Conservation (phyloP, 1,140 invertebrate genomes). For the Dreissena polymorpha region DNA sequence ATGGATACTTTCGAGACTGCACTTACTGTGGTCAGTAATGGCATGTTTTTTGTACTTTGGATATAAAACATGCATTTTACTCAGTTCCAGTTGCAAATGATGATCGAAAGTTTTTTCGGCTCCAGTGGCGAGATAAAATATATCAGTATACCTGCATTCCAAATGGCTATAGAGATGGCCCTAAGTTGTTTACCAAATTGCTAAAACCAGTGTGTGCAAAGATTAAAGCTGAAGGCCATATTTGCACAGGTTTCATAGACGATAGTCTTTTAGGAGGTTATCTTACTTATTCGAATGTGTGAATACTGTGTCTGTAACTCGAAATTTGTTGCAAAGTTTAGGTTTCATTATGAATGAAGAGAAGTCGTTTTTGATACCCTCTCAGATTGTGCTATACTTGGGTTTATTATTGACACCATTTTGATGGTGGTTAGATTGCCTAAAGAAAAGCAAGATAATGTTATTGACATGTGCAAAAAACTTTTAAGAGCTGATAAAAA, state of each 20-base stretch:
- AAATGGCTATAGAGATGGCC: conserved; percentile 20
- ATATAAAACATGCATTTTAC: conserved; percentile 19
- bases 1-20: conserved; percentile 25
- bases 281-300: conserved; percentile 19
- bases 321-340: not conserved
- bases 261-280: conserved; percentile 27
- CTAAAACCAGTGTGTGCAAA: conserved; percentile 35
- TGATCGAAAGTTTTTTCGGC: not conserved
- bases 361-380: conserved; percentile 49
- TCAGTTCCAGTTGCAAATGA: conserved; percentile 8
- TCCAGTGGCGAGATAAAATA: not conserved
- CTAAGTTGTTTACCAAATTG: conserved; percentile 39
- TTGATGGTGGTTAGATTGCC: conserved; percentile 41
- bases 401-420: conserved; percentile 45
- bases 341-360: conserved; percentile 49
- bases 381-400: conserved; percentile 31
- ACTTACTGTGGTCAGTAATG: conserved; percentile 5
- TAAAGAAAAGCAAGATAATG: conserved; percentile 24
- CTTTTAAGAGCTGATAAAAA: not conserved
- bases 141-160: conserved; percentile 24
- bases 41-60: conserved; percentile 3
- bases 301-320: conserved; percentile 25
- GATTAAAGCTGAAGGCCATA: conserved; percentile 10
- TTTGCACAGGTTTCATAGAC: conserved; percentile 21
- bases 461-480: conserved; percentile 21